Base-by-base conservation (phyloP, 37 sponge, comb jelly and placozoan genomes). In the Axinella damicornis region DNA sequence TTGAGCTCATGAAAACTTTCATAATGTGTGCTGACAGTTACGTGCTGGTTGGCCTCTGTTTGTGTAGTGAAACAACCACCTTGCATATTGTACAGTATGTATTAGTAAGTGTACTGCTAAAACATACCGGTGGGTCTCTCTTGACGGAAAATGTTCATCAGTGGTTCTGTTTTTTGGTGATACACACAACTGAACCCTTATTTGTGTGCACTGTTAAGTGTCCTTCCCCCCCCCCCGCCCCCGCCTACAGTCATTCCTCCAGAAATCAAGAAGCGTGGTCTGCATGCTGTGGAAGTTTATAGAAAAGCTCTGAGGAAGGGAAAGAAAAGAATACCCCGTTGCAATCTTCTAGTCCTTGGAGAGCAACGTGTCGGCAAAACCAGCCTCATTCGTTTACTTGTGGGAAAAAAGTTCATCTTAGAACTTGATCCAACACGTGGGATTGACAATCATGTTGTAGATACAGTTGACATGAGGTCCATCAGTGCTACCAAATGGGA, bases 321-420 rank as follows among this genome's bases (percentile, higher is more conserved):
- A 18, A n/a, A n/a, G n/a, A 81, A 57, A 58, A 81, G 36, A 39
- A 73, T 87, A 25, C 81, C 81, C 13, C 88, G 71, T 27, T 72
- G 71, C 57, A 80, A 87, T 17, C 56, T 87, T 34, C 27, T 87
- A 6, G 58, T 79, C 14, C 74, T 87, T 21, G 88, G 88, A 19
- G 88, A 87, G 57, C 60, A 66, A 52, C 31, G 88, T 5, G 81
- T 80, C 37, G 88, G 88, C 32, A 86, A 86, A 53, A 86, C 87
- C 55, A 69, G 66, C 33, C 54, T 79, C 9, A 31, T 79, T 52
- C 31, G 57, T 58, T 18, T 54, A 22, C 18, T 82, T n/a, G 33
- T 39, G 27, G 71, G 82, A 21, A 30, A 35, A 71, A 33, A 55
- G 39, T 82, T 82, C 37, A 30, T 65, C 1, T 27, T 57, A 56